Conservation (phyloP, 2,888 invertebrate species). For the Andrena camellia region DNA sequence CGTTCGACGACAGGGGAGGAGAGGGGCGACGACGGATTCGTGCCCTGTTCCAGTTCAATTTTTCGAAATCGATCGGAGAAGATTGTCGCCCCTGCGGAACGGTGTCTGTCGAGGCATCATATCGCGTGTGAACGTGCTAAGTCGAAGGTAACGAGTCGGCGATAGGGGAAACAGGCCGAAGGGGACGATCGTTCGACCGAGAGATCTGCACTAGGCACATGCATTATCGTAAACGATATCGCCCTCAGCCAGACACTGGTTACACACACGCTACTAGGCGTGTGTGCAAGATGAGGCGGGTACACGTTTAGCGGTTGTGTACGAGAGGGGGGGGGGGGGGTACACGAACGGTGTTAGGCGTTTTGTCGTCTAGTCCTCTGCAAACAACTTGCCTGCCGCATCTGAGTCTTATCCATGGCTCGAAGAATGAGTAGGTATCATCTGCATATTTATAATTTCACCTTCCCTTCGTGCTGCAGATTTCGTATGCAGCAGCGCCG, state of each 20-base stretch:
- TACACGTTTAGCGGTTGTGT: slow-evolving; percentile 26
- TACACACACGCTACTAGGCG: slow-evolving; percentile 36
- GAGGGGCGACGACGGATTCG: background rate
- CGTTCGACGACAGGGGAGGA: slow-evolving; percentile 25
- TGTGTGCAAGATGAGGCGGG: slow-evolving; percentile 40
- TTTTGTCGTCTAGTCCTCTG: slow-evolving; percentile 61
- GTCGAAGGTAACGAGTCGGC: slow-evolving; percentile 71
- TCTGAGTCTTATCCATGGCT: slow-evolving; percentile 53
- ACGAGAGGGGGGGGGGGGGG: slow-evolving; percentile 7
- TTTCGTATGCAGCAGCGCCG: background rate
- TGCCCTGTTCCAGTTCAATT: slow-evolving; percentile 49
- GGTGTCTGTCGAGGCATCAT: slow-evolving; percentile 54
- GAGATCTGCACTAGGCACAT: slow-evolving; percentile 71
- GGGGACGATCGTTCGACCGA: slow-evolving; percentile 70
- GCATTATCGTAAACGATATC: slow-evolving; percentile 74
- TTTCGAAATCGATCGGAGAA: slow-evolving; percentile 58
- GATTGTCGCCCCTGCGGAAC: slow-evolving; percentile 43
- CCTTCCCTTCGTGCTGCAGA: background rate
- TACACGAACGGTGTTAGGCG: slow-evolving; percentile 52
- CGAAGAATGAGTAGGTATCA: slow-evolving; percentile 25
- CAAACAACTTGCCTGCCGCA: slow-evolving; percentile 63
- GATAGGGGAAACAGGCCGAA: slow-evolving; percentile 53
- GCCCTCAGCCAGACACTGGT: slow-evolving; percentile 66
- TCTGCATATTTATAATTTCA: slow-evolving; percentile 50
- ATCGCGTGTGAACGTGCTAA: slow-evolving; percentile 71